Conservation (phyloP, 2,113 vertebrate species). For the Pipra filicauda region DNA sequence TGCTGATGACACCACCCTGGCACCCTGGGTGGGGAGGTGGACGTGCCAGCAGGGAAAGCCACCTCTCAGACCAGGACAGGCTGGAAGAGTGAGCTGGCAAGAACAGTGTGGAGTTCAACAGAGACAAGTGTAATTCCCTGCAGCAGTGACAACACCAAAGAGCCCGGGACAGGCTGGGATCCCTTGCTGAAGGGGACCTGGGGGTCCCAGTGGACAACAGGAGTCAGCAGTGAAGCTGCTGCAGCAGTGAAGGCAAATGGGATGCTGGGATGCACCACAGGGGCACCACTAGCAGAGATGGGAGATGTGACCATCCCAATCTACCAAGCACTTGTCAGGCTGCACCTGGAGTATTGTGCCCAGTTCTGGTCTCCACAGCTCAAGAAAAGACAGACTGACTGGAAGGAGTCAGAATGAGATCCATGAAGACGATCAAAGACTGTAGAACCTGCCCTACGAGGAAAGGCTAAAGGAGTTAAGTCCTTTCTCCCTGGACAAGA, state of each 20-base stretch:
- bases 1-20: not conserved
- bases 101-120: not conserved
- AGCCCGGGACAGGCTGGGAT: not conserved
- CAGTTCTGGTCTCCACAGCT: not conserved
- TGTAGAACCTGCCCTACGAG: not conserved
- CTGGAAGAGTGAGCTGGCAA: not conserved
- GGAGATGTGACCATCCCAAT: not conserved
- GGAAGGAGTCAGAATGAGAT: not conserved
- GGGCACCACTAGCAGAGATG: not conserved
- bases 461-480: not conserved
- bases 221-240: not conserved
- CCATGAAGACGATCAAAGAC: not conserved
- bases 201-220: not conserved
- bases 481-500: not conserved
- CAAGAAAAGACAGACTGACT: not conserved
- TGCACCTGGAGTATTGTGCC: not conserved
- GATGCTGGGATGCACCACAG: not conserved
- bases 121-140: not conserved
- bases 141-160: not conserved
- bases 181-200: not conserved
- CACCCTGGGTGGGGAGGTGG: not conserved
- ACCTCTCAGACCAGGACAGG: not conserved
- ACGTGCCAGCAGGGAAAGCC: not conserved
- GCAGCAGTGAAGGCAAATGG: not conserved
- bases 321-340: not conserved